phyloP scores from a whole-genome alignment of 2,888 invertebrate species.

The Arrhopalites spinosus region DNA sequence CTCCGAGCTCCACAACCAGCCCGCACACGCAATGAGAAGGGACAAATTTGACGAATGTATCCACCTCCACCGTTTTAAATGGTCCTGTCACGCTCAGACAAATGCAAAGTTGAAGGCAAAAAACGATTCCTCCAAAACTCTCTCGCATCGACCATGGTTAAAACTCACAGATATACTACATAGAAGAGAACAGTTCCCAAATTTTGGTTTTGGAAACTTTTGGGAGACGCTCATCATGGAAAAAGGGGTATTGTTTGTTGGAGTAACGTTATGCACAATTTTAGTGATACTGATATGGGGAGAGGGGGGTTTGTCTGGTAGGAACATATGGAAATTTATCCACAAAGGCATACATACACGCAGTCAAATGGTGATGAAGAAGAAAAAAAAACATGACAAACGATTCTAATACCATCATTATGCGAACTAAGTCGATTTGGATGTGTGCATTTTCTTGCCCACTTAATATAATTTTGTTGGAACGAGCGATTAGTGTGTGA shows the following conservation, averaged over 20 bases:
- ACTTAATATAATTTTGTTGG: constrained; percentile 40
- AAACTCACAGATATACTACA: background rate
- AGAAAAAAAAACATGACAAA: constrained; percentile 42
- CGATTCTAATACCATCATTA: constrained; percentile 41
- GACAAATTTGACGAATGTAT: constrained; percentile 28
- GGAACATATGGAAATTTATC: constrained; percentile 29
- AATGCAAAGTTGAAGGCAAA: background rate
- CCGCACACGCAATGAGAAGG: background rate
- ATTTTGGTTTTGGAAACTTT: background rate
- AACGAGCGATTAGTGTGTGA: constrained; percentile 30
- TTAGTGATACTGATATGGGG: background rate
- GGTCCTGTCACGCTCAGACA: constrained; percentile 29
- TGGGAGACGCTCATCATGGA: background rate
- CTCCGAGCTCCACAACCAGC: background rate
- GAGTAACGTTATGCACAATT: background rate
- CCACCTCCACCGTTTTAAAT: constrained; percentile 23
- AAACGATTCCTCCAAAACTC: background rate
- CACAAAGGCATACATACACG: background rate
- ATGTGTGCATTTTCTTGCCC: constrained; percentile 39
- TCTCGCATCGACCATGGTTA: background rate
- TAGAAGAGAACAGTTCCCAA: background rate
- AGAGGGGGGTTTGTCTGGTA: background rate
- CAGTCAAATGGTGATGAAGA: constrained; percentile 31
- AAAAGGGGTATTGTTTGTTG: background rate
- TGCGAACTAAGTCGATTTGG: constrained; percentile 39